Percentiles rank a stretch among this genome's conserved stretches.
These are phyloP conservation scores for Drosophila kepulauana DNA, from an alignment of 1,140 invertebrate genomes.

Conservation along the genomic window DNA sequence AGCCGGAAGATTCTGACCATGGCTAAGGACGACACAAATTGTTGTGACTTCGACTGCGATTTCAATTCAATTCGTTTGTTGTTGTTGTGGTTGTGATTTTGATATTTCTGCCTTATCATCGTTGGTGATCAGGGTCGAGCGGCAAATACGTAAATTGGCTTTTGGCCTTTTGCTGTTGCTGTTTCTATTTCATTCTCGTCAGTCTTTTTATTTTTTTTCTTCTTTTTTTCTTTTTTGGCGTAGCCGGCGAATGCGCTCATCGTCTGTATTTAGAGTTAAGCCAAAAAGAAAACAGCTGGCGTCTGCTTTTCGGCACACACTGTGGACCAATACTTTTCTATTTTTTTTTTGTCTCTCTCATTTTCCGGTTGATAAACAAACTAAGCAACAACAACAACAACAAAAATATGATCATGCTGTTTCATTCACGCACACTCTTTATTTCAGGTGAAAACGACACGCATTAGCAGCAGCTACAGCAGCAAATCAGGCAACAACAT, in stretches of 20 bases:
- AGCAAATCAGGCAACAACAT: conserved; percentile 69
- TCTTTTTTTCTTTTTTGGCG: conserved; percentile 24
- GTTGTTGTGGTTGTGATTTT: conserved; percentile 3
- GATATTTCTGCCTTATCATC: conserved; percentile 55
- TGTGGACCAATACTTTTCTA: neutral
- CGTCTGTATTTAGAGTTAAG: conserved; percentile 60
- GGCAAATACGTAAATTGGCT: conserved; percentile 25
- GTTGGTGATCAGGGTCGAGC: conserved; percentile 38
- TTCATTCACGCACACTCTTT: conserved; percentile 19
- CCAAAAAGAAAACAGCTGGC: conserved; percentile 58
- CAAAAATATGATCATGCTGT: neutral
- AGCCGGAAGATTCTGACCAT: conserved; percentile 39
- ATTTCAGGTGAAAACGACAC: conserved; percentile 86
- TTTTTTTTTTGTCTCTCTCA: neutral
- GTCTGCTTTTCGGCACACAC: conserved; percentile 37
- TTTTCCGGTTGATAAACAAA: conserved; percentile 79
- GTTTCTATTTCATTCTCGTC: conserved; percentile 13
- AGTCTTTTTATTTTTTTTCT: neutral
- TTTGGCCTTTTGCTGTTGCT: conserved; percentile 11
- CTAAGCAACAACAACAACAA: neutral
- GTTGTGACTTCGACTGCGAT: neutral
- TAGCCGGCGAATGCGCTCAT: conserved; percentile 70
- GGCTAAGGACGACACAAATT: conserved; percentile 67
- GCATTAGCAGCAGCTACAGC: conserved; percentile 80
- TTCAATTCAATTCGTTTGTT: neutral